A percentile compares a stretch with the other conserved stretches of the same genome.
Conservation (phyloP, 2,888 invertebrate species). For the Pammene aurita region DNA sequence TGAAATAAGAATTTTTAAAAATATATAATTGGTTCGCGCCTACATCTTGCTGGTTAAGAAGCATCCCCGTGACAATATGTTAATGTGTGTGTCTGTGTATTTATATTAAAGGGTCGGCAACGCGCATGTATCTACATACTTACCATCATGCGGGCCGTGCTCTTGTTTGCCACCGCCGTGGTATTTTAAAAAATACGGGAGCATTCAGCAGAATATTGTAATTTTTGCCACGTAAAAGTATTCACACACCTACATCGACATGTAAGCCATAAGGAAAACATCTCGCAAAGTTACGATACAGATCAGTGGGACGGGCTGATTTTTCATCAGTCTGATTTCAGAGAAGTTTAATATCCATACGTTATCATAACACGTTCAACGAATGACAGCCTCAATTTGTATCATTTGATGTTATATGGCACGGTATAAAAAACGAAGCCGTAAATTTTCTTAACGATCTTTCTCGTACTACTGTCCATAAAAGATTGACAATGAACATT, state of each 20-base stretch:
- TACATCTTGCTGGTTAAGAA: not conserved
- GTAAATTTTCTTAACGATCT: constrained; percentile 6
- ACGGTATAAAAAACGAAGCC: not conserved
- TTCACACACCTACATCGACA: not conserved
- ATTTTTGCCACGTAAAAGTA: too few species aligned
- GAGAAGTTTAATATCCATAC: constrained; percentile 23
- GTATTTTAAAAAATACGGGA: too few species aligned
- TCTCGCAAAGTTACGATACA: constrained; percentile 10
- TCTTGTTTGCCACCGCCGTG: too few species aligned
- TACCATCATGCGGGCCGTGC: too few species aligned
- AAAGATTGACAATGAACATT: not conserved
- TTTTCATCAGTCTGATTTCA: constrained; percentile 25
- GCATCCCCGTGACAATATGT: not conserved
- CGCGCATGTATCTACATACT: too few species aligned
- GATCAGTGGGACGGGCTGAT: constrained; percentile 23
- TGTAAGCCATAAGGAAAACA: constrained; percentile 23
- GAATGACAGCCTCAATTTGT: not conserved
- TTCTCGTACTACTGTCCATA: not conserved
- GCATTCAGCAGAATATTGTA: too few species aligned
- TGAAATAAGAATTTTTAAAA: constrained; percentile 29
- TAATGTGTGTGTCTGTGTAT: too few species aligned
- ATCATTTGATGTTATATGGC: not conserved
- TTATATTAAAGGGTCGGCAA: too few species aligned
- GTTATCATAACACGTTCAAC: constrained; percentile 20
- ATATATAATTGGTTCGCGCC: constrained; percentile 37